A percentile compares a stretch with the other conserved stretches of the same genome.
Evolutionary conservation across 2,113 vertebrate species (phyloP).

Genomic region (Elephas maximus): DNA sequence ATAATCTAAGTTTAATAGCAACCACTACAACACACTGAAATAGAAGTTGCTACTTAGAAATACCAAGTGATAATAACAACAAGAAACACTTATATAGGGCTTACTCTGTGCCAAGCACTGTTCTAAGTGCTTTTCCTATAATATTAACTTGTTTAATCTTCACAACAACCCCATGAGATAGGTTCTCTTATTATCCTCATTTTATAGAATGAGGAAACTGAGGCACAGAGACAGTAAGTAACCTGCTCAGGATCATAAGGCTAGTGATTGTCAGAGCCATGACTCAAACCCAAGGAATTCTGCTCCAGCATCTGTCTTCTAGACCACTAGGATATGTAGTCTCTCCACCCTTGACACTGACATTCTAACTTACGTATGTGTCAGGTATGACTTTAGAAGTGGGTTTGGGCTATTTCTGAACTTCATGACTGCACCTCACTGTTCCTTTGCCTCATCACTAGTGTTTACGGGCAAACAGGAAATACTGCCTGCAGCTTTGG

Average conservation of each 20-base stretch:
- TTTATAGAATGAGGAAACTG: not conserved
- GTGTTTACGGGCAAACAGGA: not conserved
- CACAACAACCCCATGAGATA: not conserved
- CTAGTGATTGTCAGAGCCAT: not conserved
- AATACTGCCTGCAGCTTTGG: not conserved
- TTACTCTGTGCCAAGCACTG: not conserved
- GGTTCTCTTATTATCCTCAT: not conserved
- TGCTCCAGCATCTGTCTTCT: not conserved
- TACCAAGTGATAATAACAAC: not conserved
- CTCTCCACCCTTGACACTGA: not conserved
- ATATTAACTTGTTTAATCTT: constrained; percentile 18
- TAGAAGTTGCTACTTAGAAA: constrained; percentile 45
- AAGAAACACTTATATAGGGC: not conserved
- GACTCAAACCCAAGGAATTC: not conserved
- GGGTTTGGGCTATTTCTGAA: not conserved
- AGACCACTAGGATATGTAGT: not conserved
- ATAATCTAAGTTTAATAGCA: constrained; percentile 35
- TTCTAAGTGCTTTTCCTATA: constrained; percentile 19
- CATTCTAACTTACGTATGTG: not conserved
- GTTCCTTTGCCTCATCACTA: not conserved
- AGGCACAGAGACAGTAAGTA: not conserved
- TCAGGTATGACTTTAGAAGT: not conserved
- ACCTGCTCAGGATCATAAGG: not conserved
- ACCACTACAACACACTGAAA: constrained; percentile 1
- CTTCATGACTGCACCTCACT: not conserved